A percentile compares a stretch with the other conserved stretches of the same genome.
Evolutionary conservation across 2,113 vertebrate species (phyloP).

Genomic region (Pangasianodon hypophthalmus): DNA sequence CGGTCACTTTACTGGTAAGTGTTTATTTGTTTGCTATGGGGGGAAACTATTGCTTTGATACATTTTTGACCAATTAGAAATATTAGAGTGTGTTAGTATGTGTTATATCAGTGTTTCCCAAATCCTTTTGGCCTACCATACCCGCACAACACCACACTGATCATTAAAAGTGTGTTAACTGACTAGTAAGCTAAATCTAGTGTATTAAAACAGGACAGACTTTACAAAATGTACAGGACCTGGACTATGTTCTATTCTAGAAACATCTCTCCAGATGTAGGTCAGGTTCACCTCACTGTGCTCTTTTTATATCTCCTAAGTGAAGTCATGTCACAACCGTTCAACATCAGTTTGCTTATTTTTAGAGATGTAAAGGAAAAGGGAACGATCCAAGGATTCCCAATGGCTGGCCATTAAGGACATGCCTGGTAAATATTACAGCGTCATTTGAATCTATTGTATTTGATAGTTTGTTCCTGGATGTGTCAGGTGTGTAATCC

Average conservation of each 20-base stretch:
- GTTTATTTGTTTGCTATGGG: not conserved
- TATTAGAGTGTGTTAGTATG: not conserved
- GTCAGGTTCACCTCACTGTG: conserved; percentile 31
- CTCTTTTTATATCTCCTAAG: conserved; percentile 2
- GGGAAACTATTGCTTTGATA: not conserved
- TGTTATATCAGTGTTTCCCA: too few relatives aligned
- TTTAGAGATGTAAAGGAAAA: not conserved
- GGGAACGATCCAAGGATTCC: not conserved
- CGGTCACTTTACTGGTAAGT: not conserved
- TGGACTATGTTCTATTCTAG: not conserved
- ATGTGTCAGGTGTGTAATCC: not conserved
- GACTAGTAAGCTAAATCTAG: too few relatives aligned
- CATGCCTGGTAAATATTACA: not conserved
- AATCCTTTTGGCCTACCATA: not conserved
- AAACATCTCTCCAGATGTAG: conserved; percentile 27
- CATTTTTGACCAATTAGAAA: not conserved
- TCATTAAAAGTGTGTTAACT: not conserved
- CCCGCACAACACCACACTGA: not conserved
- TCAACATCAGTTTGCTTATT: conserved; percentile 18
- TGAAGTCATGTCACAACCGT: conserved; percentile 21
- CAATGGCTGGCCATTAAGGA: conserved; percentile 19
- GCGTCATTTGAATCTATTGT: not conserved
- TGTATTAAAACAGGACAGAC: not conserved
- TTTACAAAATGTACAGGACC: not conserved
- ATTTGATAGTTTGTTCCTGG: not conserved